Evolutionary conservation across 2,888 invertebrate species (phyloP).

Genomic region (Cryptocheilus praepositus): DNA sequence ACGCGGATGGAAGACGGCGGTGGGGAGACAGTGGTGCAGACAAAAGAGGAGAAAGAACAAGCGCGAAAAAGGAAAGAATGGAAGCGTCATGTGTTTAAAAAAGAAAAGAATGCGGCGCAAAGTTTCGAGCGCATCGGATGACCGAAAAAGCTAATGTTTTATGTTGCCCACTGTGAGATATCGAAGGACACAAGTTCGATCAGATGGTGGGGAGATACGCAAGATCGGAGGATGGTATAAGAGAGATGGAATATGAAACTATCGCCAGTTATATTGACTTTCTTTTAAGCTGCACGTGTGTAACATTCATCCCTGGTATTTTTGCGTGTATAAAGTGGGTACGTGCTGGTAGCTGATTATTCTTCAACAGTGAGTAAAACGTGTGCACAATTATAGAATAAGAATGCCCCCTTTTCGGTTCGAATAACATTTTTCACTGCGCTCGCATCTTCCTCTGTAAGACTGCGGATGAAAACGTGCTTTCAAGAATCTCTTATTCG

Average conservation of each 20-base stretch:
- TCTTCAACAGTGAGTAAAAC: too few relatives aligned
- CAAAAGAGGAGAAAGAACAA: not conserved
- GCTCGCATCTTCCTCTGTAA: too few relatives aligned
- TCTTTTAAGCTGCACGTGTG: conserved; percentile 64
- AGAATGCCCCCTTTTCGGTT: too few relatives aligned
- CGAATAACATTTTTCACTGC: too few relatives aligned
- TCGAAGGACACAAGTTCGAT: conserved; percentile 1
- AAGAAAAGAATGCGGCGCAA: not conserved
- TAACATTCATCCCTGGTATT: conserved; percentile 1
- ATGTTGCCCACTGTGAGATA: conserved; percentile 7
- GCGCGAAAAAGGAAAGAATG: not conserved
- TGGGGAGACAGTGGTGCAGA: not conserved
- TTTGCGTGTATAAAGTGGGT: too few relatives aligned
- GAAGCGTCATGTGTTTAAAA: not conserved
- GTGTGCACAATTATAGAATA: too few relatives aligned
- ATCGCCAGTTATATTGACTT: conserved; percentile 74
- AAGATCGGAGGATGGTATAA: conserved; percentile 69
- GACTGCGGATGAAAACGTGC: too few relatives aligned
- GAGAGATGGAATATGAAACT: conserved; percentile 72
- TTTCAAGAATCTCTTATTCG: too few relatives aligned
- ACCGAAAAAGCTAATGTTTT: conserved; percentile 9
- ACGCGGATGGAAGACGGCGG: too few relatives aligned
- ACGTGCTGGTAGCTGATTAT: too few relatives aligned
- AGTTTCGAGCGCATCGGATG: conserved; percentile 1
- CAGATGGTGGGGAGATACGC: conserved; percentile 32